A percentile compares a stretch with the other conserved stretches of the same genome.
Evolutionary conservation across 2,797 vertebrate genomes (phyloP).

Genomic region (Chaetodon trifasciatus): DNA sequence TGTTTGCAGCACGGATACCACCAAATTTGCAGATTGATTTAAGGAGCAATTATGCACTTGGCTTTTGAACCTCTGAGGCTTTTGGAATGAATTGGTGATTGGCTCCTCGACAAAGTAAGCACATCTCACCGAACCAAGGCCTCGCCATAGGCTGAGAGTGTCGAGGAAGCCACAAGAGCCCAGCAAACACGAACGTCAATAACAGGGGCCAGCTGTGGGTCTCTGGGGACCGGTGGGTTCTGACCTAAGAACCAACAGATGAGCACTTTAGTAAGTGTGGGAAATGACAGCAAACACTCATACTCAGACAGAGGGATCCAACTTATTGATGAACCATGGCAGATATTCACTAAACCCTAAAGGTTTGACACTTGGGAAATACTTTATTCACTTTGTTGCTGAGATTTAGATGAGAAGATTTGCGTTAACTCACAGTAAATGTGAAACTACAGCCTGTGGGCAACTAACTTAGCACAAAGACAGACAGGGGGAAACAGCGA

Average conservation of each 20-base stretch:
- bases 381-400: not conserved
- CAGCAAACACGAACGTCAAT: slow-evolving; percentile 74
- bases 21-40: slow-evolving; percentile 84
- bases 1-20: slow-evolving; percentile 78
- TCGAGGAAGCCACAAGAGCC: slow-evolving; percentile 74
- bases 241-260: slow-evolving; percentile 70
- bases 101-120: slow-evolving; percentile 84
- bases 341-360: not conserved
- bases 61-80: slow-evolving; percentile 85
- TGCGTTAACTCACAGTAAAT: not conserved
- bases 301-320: slow-evolving; percentile 13
- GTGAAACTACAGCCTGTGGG: not conserved
- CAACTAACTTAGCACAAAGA: not conserved
- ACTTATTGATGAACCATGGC: slow-evolving; percentile 10
- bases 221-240: slow-evolving; percentile 65
- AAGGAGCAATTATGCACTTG: slow-evolving; percentile 85
- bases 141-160: slow-evolving; percentile 69
- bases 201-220: slow-evolving; percentile 52
- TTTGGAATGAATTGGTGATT: slow-evolving; percentile 79
- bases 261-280: slow-evolving; percentile 39
- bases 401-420: slow-evolving; percentile 1
- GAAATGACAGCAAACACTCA: slow-evolving; percentile 53
- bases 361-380: slow-evolving; percentile 3
- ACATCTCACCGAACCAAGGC: slow-evolving; percentile 73
- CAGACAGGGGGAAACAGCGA: not conserved